Percentiles rank a stretch among this genome's conserved stretches.
Evolutionary conservation across 2,888 invertebrate genomes (phyloP).

Genomic region (Limnephilus rhombicus): DNA sequence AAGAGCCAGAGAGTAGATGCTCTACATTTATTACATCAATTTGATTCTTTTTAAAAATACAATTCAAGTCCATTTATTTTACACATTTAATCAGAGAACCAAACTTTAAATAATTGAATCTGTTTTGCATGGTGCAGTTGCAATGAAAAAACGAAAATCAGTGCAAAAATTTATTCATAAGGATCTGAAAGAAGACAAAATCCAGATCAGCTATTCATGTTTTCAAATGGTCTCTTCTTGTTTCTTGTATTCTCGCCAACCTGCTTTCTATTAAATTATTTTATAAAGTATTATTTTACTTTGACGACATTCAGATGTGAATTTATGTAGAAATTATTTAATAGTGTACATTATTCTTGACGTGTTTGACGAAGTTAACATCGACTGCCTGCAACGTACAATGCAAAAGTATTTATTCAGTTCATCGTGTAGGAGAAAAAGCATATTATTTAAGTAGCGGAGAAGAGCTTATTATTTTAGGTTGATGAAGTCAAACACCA

Average conservation of each 20-base stretch:
- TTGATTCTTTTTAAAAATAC: neutral
- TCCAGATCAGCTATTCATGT: neutral
- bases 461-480: slow-evolving; percentile 5
- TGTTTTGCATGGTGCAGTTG: neutral
- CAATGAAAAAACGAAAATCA: neutral
- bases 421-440: slow-evolving; percentile 15
- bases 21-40: neutral
- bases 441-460: neutral
- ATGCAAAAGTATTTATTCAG: slow-evolving; percentile 36
- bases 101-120: neutral
- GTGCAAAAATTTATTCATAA: neutral
- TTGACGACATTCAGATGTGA: neutral
- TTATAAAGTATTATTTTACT: neutral
- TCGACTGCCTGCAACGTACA: slow-evolving; percentile 42
- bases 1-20: neutral
- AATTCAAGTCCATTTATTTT: neutral
- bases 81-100: neutral
- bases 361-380: slow-evolving; percentile 11
- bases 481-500: slow-evolving; percentile 19
- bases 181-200: neutral
- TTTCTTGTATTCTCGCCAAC: neutral
- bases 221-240: neutral
- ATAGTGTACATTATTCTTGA: neutral
- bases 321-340: neutral
- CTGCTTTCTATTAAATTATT: neutral